Percentiles rank a stretch among this genome's conserved stretches.
These are phyloP conservation scores for Polia nebulosa DNA, from an alignment of 2,888 invertebrate genomes.

Conservation along the genomic window DNA sequence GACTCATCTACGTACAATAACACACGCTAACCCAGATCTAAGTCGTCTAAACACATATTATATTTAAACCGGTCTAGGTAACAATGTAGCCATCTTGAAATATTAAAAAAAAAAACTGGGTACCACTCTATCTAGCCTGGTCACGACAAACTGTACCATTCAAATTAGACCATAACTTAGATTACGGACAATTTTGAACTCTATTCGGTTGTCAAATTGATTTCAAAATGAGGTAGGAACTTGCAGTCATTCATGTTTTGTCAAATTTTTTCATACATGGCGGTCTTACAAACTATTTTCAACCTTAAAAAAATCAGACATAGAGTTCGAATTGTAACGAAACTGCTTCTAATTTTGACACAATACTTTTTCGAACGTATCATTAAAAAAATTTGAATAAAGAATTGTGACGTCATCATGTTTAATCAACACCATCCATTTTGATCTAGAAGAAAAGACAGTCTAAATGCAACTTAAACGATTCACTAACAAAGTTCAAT, in stretches of 20 bases:
- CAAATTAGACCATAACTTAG: conserved; percentile 20
- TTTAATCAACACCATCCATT: conserved; percentile 29
- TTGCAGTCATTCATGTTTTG: conserved; percentile 24
- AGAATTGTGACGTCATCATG: conserved; percentile 44
- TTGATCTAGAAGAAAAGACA: neutral
- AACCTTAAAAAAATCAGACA: fast-evolving
- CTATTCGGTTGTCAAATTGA: fast-evolving
- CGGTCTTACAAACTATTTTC: neutral
- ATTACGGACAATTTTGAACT: conserved; percentile 6
- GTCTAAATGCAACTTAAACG: neutral
- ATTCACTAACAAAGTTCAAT: conserved; percentile 30
- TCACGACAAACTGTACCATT: conserved; percentile 47
- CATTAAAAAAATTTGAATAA: conserved; percentile 40
- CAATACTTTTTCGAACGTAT: conserved; percentile 36
- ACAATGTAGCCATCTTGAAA: conserved; percentile 43
- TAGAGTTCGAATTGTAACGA: neutral
- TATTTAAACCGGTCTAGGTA: conserved; percentile 44
- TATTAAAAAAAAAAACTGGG: conserved; percentile 35
- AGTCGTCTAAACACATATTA: conserved; percentile 23
- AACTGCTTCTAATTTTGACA: neutral
- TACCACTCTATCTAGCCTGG: conserved; percentile 38
- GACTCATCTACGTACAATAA: conserved; percentile 25
- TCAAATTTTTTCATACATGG: conserved; percentile 6
- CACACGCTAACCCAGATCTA: conserved; percentile 31
- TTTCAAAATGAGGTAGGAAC: neutral